Percentiles rank a stretch among this genome's conserved stretches.
These are phyloP conservation scores for Eucriotettix oculatus DNA, from an alignment of 2,888 invertebrate species.

Conservation along the genomic window DNA sequence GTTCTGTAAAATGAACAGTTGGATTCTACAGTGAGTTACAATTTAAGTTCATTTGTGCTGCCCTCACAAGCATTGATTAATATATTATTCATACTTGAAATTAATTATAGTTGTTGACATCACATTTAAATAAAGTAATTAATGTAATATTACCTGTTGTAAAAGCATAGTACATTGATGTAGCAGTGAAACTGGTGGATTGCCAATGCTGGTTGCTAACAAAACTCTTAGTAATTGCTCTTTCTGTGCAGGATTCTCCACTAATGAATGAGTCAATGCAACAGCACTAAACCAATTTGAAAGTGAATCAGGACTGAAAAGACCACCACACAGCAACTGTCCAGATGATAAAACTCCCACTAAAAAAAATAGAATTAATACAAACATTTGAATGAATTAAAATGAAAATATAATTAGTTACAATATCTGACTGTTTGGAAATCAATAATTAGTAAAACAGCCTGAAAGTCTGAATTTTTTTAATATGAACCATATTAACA, in stretches of 20 bases:
- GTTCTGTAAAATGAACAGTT: too few species aligned
- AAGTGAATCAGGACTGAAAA: constrained; percentile 73
- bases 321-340: constrained; percentile 80
- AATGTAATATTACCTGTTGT: constrained; percentile 39
- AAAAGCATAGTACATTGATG: constrained; percentile 75
- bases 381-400: neutral
- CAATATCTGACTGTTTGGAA: too few species aligned
- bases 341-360: constrained; percentile 38
- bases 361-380: constrained; percentile 5
- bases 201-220: constrained; percentile 67
- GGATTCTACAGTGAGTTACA: too few species aligned
- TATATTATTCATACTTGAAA: too few species aligned
- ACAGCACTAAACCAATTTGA: constrained; percentile 94
- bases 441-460: too few species aligned
- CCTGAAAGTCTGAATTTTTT: too few species aligned
- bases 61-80: too few species aligned
- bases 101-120: too few species aligned
- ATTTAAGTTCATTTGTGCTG: too few species aligned
- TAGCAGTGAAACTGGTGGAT: constrained; percentile 74
- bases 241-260: constrained; percentile 70
- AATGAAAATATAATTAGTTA: neutral
- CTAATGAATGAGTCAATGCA: constrained; percentile 75
- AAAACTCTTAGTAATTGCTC: constrained; percentile 84
- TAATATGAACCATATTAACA: neutral
- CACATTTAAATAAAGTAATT: too few species aligned